These are phyloP conservation scores for Himantopus leucocephalus DNA, from an alignment of 2,113 vertebrate genomes.

Conservation along the genomic window DNA sequence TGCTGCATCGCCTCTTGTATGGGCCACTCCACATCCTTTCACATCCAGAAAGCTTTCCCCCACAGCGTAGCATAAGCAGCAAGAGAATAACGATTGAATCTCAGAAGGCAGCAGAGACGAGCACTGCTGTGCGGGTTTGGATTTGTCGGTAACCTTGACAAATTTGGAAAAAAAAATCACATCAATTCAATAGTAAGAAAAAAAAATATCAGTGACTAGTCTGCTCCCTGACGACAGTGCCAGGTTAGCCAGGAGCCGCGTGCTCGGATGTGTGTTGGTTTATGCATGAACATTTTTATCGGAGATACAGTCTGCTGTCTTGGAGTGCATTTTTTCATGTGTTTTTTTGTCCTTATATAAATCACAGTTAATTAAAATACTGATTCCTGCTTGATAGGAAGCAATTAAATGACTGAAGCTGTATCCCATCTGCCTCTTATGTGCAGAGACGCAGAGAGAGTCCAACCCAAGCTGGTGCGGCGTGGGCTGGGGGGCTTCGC, in stretches of 20 bases:
- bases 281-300: background rate
- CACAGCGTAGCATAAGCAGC: background rate
- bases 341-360: background rate
- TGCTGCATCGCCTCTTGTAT: background rate
- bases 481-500: background rate
- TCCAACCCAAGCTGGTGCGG: accelerated
- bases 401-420: background rate
- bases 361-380: background rate
- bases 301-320: background rate
- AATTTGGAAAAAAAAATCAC: background rate
- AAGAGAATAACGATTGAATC: background rate
- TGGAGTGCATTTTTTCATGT: background rate
- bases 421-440: background rate
- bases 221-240: background rate
- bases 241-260: background rate
- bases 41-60: background rate
- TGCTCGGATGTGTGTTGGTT: background rate
- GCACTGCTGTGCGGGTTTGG: background rate
- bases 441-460: background rate
- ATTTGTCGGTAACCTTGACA: background rate
- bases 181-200: background rate
- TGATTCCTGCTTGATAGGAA: conserved; percentile 23
- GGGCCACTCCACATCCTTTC: background rate
- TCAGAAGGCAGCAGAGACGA: background rate
- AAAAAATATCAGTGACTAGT: background rate